Percentiles rank a stretch among this genome's conserved stretches.
Evolutionary conservation across 1,140 invertebrate species (phyloP).

Genomic region (Dendrolimus kikuchii): DNA sequence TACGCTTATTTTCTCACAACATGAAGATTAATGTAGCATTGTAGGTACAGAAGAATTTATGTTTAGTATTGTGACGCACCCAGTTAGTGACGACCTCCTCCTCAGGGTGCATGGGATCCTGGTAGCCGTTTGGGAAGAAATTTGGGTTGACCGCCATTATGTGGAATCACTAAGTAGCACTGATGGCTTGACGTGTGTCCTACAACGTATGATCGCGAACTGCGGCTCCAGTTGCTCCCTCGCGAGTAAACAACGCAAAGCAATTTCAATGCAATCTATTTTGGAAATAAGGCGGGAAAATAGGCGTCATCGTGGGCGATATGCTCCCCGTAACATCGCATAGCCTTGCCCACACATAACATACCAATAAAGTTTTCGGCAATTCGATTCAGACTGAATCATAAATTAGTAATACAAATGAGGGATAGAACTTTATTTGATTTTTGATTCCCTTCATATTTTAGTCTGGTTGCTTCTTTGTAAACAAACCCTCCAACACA

Average conservation of each 20-base stretch:
- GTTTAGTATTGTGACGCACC: constrained; percentile 39
- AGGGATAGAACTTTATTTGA: too few species aligned
- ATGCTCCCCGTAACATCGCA: constrained; percentile 33
- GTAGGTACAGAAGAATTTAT: too few species aligned
- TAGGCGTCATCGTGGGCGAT: constrained; percentile 50
- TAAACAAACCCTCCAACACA: too few species aligned
- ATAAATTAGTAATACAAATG: too few species aligned
- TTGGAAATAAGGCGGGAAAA: constrained; percentile 67
- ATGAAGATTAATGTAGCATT: too few species aligned
- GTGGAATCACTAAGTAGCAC: constrained; percentile 34
- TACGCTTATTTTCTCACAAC: too few species aligned
- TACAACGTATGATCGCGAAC: constrained; percentile 51
- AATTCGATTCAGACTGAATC: too few species aligned
- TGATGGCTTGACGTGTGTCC: constrained; percentile 33
- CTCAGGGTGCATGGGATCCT: constrained; percentile 64
- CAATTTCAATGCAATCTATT: constrained; percentile 68
- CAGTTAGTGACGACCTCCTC: constrained; percentile 63
- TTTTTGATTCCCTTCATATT: too few species aligned
- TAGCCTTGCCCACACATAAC: constrained; percentile 36
- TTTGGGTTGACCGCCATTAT: constrained; percentile 61
- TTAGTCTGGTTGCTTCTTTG: too few species aligned
- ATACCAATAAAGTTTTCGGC: neutral
- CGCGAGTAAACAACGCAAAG: constrained; percentile 48
- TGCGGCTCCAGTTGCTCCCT: constrained; percentile 58
- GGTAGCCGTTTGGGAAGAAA: constrained; percentile 67